These are phyloP conservation scores for Palythoa grandiflora DNA, from an alignment of 92 coral and sea anemone species.

Conservation along the genomic window DNA sequence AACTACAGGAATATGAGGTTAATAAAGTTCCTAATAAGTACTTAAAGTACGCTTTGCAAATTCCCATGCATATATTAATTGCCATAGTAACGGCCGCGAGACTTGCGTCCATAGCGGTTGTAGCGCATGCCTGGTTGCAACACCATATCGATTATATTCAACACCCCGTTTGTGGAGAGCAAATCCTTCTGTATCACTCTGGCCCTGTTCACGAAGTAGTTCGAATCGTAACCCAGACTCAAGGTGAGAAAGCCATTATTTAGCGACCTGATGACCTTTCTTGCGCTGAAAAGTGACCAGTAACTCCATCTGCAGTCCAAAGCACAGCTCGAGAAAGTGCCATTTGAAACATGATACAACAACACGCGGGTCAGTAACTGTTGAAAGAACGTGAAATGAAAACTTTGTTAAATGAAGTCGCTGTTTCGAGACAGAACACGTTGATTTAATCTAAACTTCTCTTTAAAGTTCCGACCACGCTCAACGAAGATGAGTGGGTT, in stretches of 20 bases:
- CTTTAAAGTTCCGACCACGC: too few species aligned
- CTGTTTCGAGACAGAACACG: too few species aligned
- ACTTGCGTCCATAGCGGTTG: neutral
- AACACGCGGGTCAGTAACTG: constrained; percentile 64
- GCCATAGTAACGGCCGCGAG: too few species aligned
- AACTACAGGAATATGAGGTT: neutral
- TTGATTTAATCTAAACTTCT: too few species aligned
- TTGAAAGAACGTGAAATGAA: neutral
- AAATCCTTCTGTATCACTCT: constrained; percentile 62
- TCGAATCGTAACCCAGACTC: constrained; percentile 49
- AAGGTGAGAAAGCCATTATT: constrained; percentile 66
- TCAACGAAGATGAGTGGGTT: too few species aligned
- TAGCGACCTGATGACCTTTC: constrained; percentile 61
- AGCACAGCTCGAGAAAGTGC: constrained; percentile 79
- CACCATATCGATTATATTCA: constrained; percentile 81
- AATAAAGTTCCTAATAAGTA: neutral
- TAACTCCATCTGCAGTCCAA: constrained; percentile 87
- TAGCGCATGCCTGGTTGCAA: constrained; percentile 54
- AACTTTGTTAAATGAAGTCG: too few species aligned
- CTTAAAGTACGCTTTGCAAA: neutral
- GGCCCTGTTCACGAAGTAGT: constrained; percentile 66
- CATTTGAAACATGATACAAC: constrained; percentile 64
- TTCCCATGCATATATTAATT: neutral
- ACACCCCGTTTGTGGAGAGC: constrained; percentile 81
- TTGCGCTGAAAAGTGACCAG: constrained; percentile 82